These are phyloP conservation scores for Diaphora mendica DNA, from an alignment of 2,888 invertebrate species.

Conservation along the genomic window DNA sequence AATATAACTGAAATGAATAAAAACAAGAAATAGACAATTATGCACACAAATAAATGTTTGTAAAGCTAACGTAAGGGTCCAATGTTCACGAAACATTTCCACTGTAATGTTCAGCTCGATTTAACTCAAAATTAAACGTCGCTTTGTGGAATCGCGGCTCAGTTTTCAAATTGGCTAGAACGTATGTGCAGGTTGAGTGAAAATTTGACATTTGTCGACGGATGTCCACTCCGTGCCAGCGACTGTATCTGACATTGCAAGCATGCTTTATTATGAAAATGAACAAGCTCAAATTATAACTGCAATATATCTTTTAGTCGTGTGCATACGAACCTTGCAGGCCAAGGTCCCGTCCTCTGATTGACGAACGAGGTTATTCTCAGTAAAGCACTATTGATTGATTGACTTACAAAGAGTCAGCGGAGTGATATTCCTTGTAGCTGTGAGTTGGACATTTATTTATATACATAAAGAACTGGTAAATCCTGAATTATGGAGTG, in stretches of 20 bases:
- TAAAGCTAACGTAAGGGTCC: not conserved
- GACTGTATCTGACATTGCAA: conserved; percentile 60
- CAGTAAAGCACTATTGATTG: conserved; percentile 48
- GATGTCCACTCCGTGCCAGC: conserved; percentile 49
- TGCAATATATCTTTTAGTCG: conserved; percentile 64
- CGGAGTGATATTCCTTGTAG: conserved; percentile 24
- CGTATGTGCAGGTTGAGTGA: conserved; percentile 55
- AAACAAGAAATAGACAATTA: not conserved
- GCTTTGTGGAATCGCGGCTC: conserved; percentile 37
- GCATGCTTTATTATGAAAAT: conserved; percentile 62
- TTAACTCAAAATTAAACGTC: conserved; percentile 26
- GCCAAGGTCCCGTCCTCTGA: conserved; percentile 66
- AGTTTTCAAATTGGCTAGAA: conserved; percentile 52
- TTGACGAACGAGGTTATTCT: conserved; percentile 67
- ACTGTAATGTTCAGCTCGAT: conserved; percentile 20
- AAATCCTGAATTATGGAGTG: conserved; percentile 30
- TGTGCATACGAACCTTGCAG: conserved; percentile 62
- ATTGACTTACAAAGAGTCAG: conserved; percentile 41
- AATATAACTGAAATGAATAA: not conserved
- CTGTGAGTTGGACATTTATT: conserved; percentile 37
- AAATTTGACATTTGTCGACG: conserved; percentile 53
- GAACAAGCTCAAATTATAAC: conserved; percentile 61
- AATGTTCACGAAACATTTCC: conserved; percentile 10
- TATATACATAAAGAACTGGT: conserved; percentile 32
- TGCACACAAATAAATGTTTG: not conserved